Evolutionary conservation across 1,140 invertebrate species (phyloP).

Genomic region (Brachionus rubens): DNA sequence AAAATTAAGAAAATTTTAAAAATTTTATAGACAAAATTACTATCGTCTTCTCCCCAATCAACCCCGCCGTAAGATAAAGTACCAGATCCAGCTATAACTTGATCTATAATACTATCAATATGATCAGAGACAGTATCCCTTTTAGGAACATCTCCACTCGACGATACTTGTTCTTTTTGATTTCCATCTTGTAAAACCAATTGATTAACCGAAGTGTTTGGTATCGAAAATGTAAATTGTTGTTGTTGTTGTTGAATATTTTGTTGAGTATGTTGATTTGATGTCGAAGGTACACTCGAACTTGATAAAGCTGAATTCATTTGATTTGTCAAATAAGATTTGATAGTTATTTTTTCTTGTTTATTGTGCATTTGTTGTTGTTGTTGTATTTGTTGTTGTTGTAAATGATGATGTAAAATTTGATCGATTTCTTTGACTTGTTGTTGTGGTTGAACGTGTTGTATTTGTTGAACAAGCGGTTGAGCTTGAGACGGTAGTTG

Average conservation of each 20-base stretch:
- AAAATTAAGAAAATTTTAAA: not conserved
- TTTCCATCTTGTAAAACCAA: not conserved
- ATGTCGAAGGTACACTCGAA: not conserved
- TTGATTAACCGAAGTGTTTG: not conserved
- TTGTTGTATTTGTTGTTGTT: conserved; percentile 48
- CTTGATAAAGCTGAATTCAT: not conserved
- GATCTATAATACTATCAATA: conserved; percentile 31
- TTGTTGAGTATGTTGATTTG: not conserved
- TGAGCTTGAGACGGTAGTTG: not conserved
- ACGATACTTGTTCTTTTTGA: not conserved
- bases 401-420: conserved; percentile 39
- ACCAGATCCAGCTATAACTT: conserved; percentile 4
- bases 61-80: not conserved
- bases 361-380: conserved; percentile 24
- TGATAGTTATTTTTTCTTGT: conserved; percentile 21
- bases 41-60: conserved; percentile 22
- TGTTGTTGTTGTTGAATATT: not conserved
- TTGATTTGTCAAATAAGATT: conserved; percentile 1
- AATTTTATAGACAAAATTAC: not conserved
- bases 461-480: conserved; percentile 24
- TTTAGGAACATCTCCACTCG: not conserved
- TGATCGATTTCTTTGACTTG: conserved; percentile 38
- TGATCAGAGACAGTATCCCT: not conserved
- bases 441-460: conserved; percentile 24
- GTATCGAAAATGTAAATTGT: not conserved